These are phyloP conservation scores for Habropoda laboriosa DNA, from an alignment of 1,140 invertebrate genomes.

Conservation along the genomic window DNA sequence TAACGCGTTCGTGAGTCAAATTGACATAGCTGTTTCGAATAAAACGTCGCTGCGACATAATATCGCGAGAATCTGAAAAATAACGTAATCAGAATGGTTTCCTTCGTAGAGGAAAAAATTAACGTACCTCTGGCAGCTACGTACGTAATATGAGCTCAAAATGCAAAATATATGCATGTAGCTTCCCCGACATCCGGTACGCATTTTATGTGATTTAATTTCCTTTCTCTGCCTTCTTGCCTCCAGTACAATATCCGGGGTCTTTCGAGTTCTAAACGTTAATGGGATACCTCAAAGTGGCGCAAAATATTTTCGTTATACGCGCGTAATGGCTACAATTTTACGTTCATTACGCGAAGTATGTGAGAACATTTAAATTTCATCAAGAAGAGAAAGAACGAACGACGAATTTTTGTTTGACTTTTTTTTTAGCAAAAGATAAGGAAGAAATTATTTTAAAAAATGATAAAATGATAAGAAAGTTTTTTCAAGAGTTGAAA, in stretches of 20 bases:
- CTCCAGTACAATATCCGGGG: neutral
- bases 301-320: neutral
- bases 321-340: neutral
- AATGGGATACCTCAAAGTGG: neutral
- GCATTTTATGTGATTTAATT: slow-evolving; percentile 36
- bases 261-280: slow-evolving; percentile 4
- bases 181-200: neutral
- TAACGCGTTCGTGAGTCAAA: neutral
- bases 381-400: neutral
- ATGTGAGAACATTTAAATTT: neutral
- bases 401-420: too few relatives aligned
- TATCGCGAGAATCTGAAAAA: slow-evolving; percentile 23
- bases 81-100: slow-evolving; percentile 7
- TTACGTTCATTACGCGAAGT: neutral
- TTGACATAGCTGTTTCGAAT: neutral
- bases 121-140: neutral
- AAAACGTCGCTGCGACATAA: slow-evolving; percentile 1
- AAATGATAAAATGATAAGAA: too few relatives aligned
- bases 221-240: neutral
- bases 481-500: too few relatives aligned
- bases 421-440: neutral
- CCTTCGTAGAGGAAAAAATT: slow-evolving; percentile 29
- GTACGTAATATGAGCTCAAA: slow-evolving; percentile 14
- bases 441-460: too few relatives aligned
- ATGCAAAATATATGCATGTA: slow-evolving; percentile 10